Evolutionary conservation across 2,797 vertebrate genomes (phyloP).

Genomic region (Macrochelys suwanniensis): DNA sequence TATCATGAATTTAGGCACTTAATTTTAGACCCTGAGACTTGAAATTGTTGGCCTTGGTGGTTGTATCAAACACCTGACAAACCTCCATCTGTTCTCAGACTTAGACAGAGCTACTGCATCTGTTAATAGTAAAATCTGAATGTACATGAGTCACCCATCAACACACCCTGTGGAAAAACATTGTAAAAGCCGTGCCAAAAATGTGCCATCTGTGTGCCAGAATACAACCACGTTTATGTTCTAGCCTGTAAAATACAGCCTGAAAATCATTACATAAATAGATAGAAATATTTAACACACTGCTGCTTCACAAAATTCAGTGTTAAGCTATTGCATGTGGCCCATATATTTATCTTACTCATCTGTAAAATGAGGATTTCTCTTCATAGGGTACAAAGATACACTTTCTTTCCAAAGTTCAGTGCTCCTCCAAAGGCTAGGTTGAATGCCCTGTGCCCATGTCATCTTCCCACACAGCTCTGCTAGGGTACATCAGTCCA

Average conservation of each 20-base stretch:
- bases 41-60: conserved; percentile 43
- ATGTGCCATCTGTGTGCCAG: conserved; percentile 19
- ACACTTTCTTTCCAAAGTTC: background rate
- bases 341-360: background rate
- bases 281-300: conserved; percentile 60
- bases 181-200: conserved; percentile 43
- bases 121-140: conserved; percentile 28
- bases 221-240: conserved; percentile 48
- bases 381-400: background rate
- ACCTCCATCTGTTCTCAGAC: conserved; percentile 37
- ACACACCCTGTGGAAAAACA: conserved; percentile 37
- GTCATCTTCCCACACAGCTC: background rate
- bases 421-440: fast-evolving
- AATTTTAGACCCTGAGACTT: conserved; percentile 38
- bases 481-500: background rate
- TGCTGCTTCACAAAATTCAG: background rate
- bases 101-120: conserved; percentile 23
- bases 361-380: background rate
- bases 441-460: background rate
- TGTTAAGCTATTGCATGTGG: conserved; percentile 32
- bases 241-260: conserved; percentile 59
- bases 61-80: conserved; percentile 46
- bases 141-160: conserved; percentile 42
- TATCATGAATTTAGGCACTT: conserved; percentile 46
- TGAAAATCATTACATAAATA: conserved; percentile 40